Evolutionary conservation across 2,797 vertebrate genomes (phyloP), one percentile per base, ranked within the genome.

Genomic region (Coilia nasus): DNA sequence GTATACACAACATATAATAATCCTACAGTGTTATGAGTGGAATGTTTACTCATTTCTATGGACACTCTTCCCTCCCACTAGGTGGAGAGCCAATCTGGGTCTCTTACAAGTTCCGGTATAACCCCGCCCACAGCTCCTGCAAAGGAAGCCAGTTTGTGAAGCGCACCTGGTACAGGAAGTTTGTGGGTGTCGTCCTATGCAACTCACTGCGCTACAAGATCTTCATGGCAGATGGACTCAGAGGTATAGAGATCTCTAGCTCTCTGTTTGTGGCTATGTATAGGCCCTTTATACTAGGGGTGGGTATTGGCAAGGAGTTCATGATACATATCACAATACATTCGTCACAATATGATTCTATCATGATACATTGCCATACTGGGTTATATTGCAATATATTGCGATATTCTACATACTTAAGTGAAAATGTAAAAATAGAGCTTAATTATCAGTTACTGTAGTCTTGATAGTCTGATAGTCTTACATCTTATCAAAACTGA

Each of bases 51-150:
- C 19, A 19, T 78, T 1, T 41, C 71, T 9, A 78, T 78, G 71
- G 31, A 21, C 21, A 78, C 64, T 71, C 25, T 56, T 3, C 57
- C 19, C 17, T 50, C 28, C 82, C 57, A 83, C 28, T 86, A 99
- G 98, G 98, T 17, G 98, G 98, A 23, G 98, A 99, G 91, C 98
- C 98, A 46, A 99, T 99, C 92, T 99, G 98, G 98, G 96, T 99
- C 86, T 97, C 98, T 0, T 99, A 96, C 89, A 90, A 94, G 83
- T 99, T 99, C 92, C 98, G 97, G 86, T 97, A 95, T 0, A 97
- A 99, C 91, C 90, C 96, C 0, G 91, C 94, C 82, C 97, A 98
- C 91, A 97, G 97, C 31, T 96, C 96, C 82, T 99, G 98, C 91
- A 96, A 94, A 9, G 98, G 98, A 84, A 97, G 97, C 88, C 98